Conservation (phyloP, 2,888 invertebrate species). For the Coenonympha arcania region DNA sequence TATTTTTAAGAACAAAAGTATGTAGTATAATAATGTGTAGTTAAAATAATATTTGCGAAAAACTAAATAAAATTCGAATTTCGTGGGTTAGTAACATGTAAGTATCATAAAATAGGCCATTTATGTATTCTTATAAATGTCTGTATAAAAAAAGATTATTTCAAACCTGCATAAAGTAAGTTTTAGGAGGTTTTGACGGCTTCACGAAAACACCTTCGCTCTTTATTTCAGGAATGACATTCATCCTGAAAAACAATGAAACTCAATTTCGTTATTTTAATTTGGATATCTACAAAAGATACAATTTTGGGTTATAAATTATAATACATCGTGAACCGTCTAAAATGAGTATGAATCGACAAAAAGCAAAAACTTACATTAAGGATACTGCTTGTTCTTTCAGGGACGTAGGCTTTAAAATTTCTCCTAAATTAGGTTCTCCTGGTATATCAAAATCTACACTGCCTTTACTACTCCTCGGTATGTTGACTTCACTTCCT, state of each 20-base stretch:
- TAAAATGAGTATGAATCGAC: too few species aligned
- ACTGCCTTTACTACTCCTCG: constrained; percentile 21
- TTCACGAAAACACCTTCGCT: constrained; percentile 12
- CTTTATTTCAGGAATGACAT: constrained; percentile 32
- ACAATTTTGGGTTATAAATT: too few species aligned
- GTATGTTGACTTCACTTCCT: constrained; percentile 18
- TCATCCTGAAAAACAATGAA: constrained; percentile 40
- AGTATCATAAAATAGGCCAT: too few species aligned
- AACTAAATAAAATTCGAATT: too few species aligned
- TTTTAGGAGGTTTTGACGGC: constrained; percentile 37
- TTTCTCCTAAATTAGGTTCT: constrained; percentile 30
- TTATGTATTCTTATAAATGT: too few species aligned
- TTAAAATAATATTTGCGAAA: too few species aligned
- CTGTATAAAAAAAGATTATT: too few species aligned
- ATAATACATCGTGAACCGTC: too few species aligned
- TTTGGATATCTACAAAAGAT: too few species aligned
- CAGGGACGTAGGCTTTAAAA: constrained; percentile 32
- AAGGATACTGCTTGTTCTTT: constrained; percentile 32
- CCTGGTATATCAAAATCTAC: constrained; percentile 16
- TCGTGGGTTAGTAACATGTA: too few species aligned
- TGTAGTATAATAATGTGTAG: too few species aligned
- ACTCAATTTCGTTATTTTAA: background rate
- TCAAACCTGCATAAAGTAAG: constrained; percentile 62
- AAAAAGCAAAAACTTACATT: constrained; percentile 35
- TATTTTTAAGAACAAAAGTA: too few species aligned